Evolutionary conservation across 1,140 invertebrate genomes (phyloP).

Genomic region (Archegozetes longisetosus): DNA sequence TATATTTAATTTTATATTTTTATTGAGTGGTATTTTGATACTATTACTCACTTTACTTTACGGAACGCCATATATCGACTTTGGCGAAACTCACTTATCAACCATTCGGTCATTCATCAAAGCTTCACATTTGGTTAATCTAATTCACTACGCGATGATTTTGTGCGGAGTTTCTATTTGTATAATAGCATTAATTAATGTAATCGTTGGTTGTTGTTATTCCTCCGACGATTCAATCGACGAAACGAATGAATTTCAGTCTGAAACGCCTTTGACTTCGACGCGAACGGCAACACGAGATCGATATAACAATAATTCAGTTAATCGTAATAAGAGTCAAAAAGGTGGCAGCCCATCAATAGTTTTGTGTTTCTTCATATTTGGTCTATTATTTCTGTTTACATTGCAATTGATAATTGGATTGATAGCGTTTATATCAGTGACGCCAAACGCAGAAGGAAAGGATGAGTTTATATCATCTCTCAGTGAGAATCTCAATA

Average conservation of each 20-base stretch:
- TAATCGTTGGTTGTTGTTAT: background rate
- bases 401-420: conserved; percentile 13
- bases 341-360: background rate
- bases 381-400: conserved; percentile 10
- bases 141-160: conserved; percentile 12
- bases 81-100: conserved; percentile 1
- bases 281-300: background rate
- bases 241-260: background rate
- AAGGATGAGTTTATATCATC: conserved; percentile 2
- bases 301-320: background rate
- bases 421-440: background rate
- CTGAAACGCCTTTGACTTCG: background rate
- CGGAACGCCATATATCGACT: background rate
- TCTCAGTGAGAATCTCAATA: background rate
- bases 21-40: conserved; percentile 2
- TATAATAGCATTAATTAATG: conserved; percentile 8
- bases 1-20: conserved; percentile 14
- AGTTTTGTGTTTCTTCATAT: conserved; percentile 10
- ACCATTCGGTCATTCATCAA: conserved; percentile 1
- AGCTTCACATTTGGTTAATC: background rate
- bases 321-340: background rate
- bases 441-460: background rate
- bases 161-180: conserved; percentile 7
- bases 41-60: conserved; percentile 7
- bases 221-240: background rate